Percentiles rank a stretch among this genome's conserved stretches.
phyloP scores from a whole-genome alignment of 2,113 vertebrate genomes.

The Melanotaenia duboulayi region DNA sequence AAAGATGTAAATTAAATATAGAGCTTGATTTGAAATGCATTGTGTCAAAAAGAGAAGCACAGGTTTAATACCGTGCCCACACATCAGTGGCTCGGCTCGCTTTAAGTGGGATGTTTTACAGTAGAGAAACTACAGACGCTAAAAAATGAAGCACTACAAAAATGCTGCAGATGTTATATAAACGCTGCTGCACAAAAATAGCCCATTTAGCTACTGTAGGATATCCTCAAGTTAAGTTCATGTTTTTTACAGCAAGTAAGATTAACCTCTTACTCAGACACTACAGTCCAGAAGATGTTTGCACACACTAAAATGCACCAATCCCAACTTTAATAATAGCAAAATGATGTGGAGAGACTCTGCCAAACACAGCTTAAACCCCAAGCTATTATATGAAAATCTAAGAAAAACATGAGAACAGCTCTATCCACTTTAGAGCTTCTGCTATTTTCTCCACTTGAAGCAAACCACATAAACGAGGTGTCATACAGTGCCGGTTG shows the following conservation, averaged over 20 bases:
- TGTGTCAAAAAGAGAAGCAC: conserved; percentile 20
- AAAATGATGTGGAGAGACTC: too few relatives aligned
- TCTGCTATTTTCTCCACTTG: too few relatives aligned
- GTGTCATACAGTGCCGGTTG: too few relatives aligned
- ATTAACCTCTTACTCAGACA: too few relatives aligned
- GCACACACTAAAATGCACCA: too few relatives aligned
- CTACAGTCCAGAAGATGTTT: too few relatives aligned
- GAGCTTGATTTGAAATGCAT: conserved; percentile 36
- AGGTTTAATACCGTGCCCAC: conserved; percentile 11
- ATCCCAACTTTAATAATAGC: too few relatives aligned
- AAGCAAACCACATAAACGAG: too few relatives aligned
- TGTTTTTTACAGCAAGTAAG: conserved; percentile 9
- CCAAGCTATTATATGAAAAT: too few relatives aligned
- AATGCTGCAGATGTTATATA: conserved; percentile 44
- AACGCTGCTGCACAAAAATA: conserved; percentile 35
- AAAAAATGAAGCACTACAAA: conserved; percentile 12
- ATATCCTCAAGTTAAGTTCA: conserved; percentile 29
- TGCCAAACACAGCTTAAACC: too few relatives aligned
- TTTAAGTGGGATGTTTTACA: conserved; percentile 30
- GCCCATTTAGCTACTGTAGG: conserved; percentile 17
- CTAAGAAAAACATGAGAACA: too few relatives aligned
- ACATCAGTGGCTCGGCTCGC: conserved; percentile 33
- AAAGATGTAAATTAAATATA: conserved; percentile 39
- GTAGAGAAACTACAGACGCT: conserved; percentile 7
- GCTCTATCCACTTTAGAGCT: too few relatives aligned